Evolutionary conservation across 2,797 vertebrate genomes (phyloP).

Genomic region (Odontamblyopus lacepedii): DNA sequence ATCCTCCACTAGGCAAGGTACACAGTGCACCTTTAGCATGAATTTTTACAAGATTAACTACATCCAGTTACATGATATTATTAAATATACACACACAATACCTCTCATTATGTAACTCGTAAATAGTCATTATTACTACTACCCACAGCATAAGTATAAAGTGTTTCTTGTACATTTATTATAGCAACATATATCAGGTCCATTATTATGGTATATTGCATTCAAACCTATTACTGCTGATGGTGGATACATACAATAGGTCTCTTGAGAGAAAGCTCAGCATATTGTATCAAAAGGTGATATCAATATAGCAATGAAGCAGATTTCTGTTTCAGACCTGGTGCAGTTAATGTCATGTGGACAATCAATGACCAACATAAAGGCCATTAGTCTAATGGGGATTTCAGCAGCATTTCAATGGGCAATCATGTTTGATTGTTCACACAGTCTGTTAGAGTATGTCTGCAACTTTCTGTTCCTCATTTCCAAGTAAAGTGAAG

Average conservation of each 20-base stretch:
- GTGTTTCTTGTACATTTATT: conserved; percentile 6
- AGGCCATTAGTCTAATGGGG: not conserved
- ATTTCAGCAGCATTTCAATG: not conserved
- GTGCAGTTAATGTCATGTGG: not conserved
- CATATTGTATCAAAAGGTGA: not conserved
- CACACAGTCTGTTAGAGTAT: no score
- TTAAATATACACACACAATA: not conserved
- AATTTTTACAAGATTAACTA: not conserved
- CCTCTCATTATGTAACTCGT: not conserved
- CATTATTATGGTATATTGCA: conserved; percentile 10
- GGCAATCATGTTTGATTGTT: no score
- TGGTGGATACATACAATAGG: conserved; percentile 5
- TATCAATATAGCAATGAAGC: not conserved
- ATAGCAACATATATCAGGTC: conserved; percentile 5
- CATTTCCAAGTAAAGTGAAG: no score
- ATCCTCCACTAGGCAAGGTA: no score
- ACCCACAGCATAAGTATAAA: not conserved
- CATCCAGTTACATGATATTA: not conserved
- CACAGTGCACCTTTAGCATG: no score
- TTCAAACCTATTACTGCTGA: conserved; percentile 30
- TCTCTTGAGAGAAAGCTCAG: conserved; percentile 10
- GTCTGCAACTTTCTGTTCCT: no score
- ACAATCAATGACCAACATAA: not conserved
- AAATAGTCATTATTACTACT: not conserved
- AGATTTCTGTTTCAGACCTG: not conserved